Evolutionary conservation across 2,888 invertebrate genomes (phyloP), one percentile per base, ranked within the genome.

Genomic region (Julus scandinavius): DNA sequence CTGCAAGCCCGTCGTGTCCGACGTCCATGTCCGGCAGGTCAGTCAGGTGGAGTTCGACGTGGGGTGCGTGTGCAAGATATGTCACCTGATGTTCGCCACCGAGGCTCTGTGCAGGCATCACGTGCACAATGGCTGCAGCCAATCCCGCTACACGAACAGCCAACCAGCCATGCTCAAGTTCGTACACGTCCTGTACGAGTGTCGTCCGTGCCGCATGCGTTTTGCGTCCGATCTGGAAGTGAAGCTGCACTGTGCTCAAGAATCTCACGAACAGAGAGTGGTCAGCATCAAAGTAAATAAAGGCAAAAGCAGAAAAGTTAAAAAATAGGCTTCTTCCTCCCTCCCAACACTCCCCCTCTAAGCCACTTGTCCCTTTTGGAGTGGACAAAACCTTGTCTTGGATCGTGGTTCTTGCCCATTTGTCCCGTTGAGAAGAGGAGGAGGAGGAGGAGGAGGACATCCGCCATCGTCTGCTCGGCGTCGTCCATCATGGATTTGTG

Each of bases 121-220:
- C 38, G 38, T 40, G 80, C 80, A 80, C 80, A 40, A 38, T 40
- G 80, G 80, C 80, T 80, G 80, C 80, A 15, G 80, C 38, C 80
- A 80, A 38, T 80, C 45, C 45, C 45, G 45, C 45, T 45, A 38
- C 80, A 80, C 80, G 80, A 80, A 80, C 80, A 40, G 80, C 9
- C 80, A 80, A 80, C 38, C 80, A 80, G 80, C 80, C 80, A 80
- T 80, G 80, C 80, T 80, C 80, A 80, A 80, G 80, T 80, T 80
- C 80, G 80, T 80, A 80, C 80, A 80, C 15, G 80, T 80, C 38
- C 4, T 80, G 80, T 80, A 80, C 80, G 80, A 80, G 80, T 80
- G 80, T 80, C 80, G 80, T 40, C 80, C 80, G 80, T 80, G 80
- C 80, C 80, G 80, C 80, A 38, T 80, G 80, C 80, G 80, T 38